phyloP scores from a whole-genome alignment of 2,113 vertebrate genomes.

The Mastomys coucha region DNA sequence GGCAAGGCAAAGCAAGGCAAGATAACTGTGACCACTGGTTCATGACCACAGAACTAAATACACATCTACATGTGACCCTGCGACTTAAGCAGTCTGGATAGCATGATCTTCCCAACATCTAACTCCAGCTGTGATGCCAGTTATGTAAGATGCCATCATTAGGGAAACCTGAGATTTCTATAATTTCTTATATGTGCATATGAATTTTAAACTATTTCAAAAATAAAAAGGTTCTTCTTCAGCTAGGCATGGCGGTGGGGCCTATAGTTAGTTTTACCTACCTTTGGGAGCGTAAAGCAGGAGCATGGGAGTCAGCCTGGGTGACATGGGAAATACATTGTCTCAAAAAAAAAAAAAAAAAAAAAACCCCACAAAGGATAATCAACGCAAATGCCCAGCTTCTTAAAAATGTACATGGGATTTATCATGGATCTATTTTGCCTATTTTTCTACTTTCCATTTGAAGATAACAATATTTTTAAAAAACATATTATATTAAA shows the following conservation, averaged over 20 bases:
- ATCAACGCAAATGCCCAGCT: not conserved
- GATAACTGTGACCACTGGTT: not conserved
- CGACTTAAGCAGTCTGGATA: not conserved
- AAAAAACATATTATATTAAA: not conserved
- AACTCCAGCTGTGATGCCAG: not conserved
- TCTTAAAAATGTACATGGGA: not conserved
- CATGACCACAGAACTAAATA: not conserved
- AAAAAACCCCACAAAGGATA: not conserved
- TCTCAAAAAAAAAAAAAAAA: not conserved
- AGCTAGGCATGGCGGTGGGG: not conserved
- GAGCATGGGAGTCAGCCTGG: not conserved
- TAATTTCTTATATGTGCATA: not conserved
- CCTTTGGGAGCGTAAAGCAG: not conserved
- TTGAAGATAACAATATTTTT: conserved; percentile 9
- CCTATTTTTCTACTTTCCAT: not conserved
- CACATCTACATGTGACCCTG: no score
- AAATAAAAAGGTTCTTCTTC: not conserved
- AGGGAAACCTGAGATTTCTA: conserved; percentile 2
- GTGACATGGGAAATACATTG: no score
- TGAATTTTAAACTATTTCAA: not conserved
- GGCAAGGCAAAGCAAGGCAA: conserved; percentile 34
- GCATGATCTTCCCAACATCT: not conserved
- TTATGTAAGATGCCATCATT: not conserved
- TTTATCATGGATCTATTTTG: not conserved
- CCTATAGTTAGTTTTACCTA: not conserved